These are phyloP conservation scores for Pachypsylla venusta DNA, from an alignment of 1,140 invertebrate genomes.

Conservation along the genomic window DNA sequence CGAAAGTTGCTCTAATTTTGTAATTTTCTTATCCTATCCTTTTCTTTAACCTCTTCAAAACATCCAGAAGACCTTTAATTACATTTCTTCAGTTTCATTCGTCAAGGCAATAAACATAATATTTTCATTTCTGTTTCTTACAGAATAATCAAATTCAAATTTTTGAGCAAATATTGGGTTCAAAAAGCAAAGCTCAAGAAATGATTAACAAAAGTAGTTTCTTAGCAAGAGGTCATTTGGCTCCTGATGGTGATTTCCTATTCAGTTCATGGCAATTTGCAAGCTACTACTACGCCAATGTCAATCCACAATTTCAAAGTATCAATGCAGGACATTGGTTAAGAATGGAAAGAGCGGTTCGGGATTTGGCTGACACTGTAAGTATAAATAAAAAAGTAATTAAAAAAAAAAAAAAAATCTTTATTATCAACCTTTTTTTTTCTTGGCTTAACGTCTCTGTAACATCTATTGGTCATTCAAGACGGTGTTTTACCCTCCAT, in stretches of 20 bases:
- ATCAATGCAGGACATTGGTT: slow-evolving; percentile 34
- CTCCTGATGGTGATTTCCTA: slow-evolving; percentile 38
- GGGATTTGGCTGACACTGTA: slow-evolving; percentile 17
- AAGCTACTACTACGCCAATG: slow-evolving; percentile 39
- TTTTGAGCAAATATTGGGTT: neutral
- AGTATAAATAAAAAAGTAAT: no score
- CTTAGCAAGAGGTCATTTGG: slow-evolving; percentile 36
- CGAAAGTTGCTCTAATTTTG: no score
- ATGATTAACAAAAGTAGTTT: slow-evolving; percentile 11
- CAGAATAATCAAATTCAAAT: slow-evolving; percentile 9
- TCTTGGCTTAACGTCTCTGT: no score
- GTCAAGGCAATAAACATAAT: neutral
- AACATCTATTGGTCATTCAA: no score
- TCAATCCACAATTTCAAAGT: slow-evolving; percentile 37
- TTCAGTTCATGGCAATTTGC: slow-evolving; percentile 33
- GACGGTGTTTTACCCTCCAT: no score
- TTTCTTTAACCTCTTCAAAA: no score
- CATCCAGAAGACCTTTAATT: no score
- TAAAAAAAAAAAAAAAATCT: no score
- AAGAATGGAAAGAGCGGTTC: slow-evolving; percentile 30
- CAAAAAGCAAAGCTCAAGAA: neutral
- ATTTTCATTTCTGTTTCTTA: neutral
- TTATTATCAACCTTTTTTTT: no score
- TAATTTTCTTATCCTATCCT: no score
- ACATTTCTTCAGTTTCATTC: no score